Evolutionary conservation across 2,113 vertebrate species (phyloP).

Genomic region (Sceloporus tristichus): DNA sequence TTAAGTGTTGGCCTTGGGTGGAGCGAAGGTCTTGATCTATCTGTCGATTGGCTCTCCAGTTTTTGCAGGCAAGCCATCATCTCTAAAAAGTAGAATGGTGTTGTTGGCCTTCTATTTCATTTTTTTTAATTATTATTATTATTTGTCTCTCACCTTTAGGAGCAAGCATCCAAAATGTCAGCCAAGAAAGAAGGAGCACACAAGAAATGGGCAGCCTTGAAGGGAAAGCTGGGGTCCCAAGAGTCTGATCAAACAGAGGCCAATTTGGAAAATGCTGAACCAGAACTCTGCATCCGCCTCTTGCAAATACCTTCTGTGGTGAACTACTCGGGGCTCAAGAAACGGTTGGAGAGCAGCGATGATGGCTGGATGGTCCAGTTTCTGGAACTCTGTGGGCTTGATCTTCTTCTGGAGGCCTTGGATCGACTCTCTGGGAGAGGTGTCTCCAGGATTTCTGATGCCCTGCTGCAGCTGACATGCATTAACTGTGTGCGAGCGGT

Average conservation of each 20-base stretch:
- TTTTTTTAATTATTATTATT: background rate
- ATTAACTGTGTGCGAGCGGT: conserved; percentile 93
- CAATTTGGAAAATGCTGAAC: conserved; percentile 94
- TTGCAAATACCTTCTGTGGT: conserved; percentile 94
- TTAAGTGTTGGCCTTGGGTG: background rate
- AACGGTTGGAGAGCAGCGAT: conserved; percentile 91
- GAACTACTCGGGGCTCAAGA: conserved; percentile 96
- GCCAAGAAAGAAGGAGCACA: conserved; percentile 82
- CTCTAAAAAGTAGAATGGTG: accelerated
- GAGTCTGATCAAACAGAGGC: conserved; percentile 91
- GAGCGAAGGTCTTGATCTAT: background rate
- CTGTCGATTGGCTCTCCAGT: background rate
- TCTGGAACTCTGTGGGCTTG: conserved; percentile 93
- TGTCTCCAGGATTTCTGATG: conserved; percentile 91
- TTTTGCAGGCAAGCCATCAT: background rate
- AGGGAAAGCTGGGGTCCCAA: conserved; percentile 88
- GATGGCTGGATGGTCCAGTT: conserved; percentile 97
- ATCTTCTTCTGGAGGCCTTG: conserved; percentile 94
- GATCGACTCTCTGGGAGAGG: conserved; percentile 93
- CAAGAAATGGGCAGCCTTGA: conserved; percentile 91
- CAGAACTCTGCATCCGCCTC: conserved; percentile 95
- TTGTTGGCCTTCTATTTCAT: background rate
- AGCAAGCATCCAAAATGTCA: conserved; percentile 80
- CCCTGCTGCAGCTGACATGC: conserved; percentile 95
- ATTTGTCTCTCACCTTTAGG: conserved; percentile 50